phyloP scores from a whole-genome alignment of 2,797 vertebrate genomes.

The Microctenopoma stevenorrisi region DNA sequence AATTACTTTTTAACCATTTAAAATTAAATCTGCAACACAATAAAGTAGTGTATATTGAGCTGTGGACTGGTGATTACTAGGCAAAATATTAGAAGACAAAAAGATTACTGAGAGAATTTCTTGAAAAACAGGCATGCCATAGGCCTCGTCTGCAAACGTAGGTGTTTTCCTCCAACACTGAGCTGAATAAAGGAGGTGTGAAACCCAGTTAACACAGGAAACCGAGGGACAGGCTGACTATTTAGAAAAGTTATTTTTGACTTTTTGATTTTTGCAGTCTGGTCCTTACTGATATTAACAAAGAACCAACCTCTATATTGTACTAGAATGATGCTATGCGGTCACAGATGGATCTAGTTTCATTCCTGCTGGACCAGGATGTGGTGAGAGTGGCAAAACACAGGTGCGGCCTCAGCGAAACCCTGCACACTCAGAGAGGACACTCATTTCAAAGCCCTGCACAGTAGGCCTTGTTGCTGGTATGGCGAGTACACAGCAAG shows the following conservation, averaged over 20 bases:
- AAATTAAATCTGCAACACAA: background rate
- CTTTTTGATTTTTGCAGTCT: background rate
- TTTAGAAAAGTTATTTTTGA: slow-evolving; percentile 23
- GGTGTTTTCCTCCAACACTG: slow-evolving; percentile 24
- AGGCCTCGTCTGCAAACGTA: slow-evolving; percentile 36
- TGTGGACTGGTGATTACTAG: slow-evolving; percentile 11
- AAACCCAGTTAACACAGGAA: slow-evolving; percentile 65
- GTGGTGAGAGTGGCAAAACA: slow-evolving; percentile 66
- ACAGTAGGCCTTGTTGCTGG: slow-evolving; percentile 22
- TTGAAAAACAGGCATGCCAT: slow-evolving; percentile 8
- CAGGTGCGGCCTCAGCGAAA: slow-evolving; percentile 60
- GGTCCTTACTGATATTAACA: background rate
- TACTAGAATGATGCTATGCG: background rate
- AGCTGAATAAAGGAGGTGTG: slow-evolving; percentile 35
- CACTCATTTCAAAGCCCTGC: slow-evolving; percentile 24
- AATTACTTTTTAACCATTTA: background rate
- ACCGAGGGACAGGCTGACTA: slow-evolving; percentile 37
- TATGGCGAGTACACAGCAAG: slow-evolving; percentile 14
- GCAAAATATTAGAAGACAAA: slow-evolving; percentile 23
- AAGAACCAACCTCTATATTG: background rate
- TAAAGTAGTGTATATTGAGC: slow-evolving; percentile 1
- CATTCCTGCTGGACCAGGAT: slow-evolving; percentile 63
- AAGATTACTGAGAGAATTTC: slow-evolving; percentile 15
- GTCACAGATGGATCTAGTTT: slow-evolving; percentile 42
- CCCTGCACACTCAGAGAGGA: slow-evolving; percentile 28